A percentile compares a stretch with the other conserved stretches of the same genome.
These are phyloP conservation scores for Leucoma salicis DNA, from an alignment of 2,888 invertebrate genomes.

Conservation along the genomic window DNA sequence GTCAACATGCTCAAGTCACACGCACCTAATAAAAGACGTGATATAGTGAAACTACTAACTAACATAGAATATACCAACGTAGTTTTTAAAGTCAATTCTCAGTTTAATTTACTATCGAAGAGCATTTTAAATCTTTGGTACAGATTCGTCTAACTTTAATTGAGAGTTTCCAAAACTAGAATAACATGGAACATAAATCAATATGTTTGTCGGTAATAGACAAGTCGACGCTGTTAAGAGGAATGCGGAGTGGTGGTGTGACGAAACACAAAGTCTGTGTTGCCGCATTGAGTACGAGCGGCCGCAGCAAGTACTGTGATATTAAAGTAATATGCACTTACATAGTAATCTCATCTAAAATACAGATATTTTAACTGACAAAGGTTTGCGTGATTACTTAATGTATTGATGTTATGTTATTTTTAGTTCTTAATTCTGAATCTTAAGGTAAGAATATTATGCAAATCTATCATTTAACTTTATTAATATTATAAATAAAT, in stretches of 20 bases:
- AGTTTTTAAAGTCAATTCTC: background rate
- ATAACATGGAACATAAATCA: slow-evolving; percentile 43
- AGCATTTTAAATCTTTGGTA: slow-evolving; percentile 27
- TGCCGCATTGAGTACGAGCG: slow-evolving; percentile 29
- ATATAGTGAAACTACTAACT: slow-evolving; percentile 2
- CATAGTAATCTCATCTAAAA: slow-evolving; percentile 27
- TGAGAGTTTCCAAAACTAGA: slow-evolving; percentile 38
- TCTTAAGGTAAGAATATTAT: too few relatives aligned
- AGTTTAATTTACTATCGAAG: slow-evolving; percentile 16
- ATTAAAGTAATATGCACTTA: slow-evolving; percentile 31
- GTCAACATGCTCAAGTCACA: background rate
- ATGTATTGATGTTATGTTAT: too few relatives aligned
- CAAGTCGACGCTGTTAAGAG: slow-evolving; percentile 43
- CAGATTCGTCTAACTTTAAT: slow-evolving; percentile 35
- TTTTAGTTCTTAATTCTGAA: too few relatives aligned
- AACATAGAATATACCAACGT: too few relatives aligned
- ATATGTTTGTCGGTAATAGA: slow-evolving; percentile 42
- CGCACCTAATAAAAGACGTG: background rate
- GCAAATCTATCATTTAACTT: too few relatives aligned
- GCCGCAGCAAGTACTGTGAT: slow-evolving; percentile 28
- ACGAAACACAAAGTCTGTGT: slow-evolving; percentile 52
- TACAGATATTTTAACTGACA: slow-evolving; percentile 3
- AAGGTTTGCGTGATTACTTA: background rate
- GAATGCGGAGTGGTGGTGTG: slow-evolving; percentile 49
- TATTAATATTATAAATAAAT: too few relatives aligned